Conservation (phyloP, 2,888 invertebrate species). For the Ganaspis brasiliensis region DNA sequence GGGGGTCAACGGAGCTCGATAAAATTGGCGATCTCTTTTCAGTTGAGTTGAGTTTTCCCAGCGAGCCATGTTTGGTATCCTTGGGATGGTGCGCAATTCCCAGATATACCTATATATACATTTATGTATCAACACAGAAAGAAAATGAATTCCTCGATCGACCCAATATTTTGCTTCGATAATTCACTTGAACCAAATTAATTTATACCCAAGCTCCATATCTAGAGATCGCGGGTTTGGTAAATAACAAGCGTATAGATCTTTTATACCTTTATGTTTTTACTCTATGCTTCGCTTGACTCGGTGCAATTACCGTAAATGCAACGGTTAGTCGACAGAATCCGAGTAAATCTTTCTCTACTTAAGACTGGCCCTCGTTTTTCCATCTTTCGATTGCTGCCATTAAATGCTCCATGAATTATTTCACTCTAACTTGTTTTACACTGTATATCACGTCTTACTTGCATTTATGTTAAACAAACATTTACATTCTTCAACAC, state of each 20-base stretch:
- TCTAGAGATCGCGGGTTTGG: constrained; percentile 30
- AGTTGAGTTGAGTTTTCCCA: constrained; percentile 35
- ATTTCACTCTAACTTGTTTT: constrained; percentile 23
- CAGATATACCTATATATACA: too few species aligned
- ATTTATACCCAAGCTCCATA: constrained; percentile 30
- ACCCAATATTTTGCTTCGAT: constrained; percentile 36
- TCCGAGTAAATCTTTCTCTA: constrained; percentile 55
- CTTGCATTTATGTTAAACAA: too few species aligned
- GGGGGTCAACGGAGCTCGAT: constrained; percentile 27
- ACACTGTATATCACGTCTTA: too few species aligned
- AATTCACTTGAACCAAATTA: constrained; percentile 41
- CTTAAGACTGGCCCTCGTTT: constrained; percentile 46
- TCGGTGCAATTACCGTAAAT: constrained; percentile 40
- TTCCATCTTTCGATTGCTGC: constrained; percentile 40
- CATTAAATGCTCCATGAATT: constrained; percentile 22
- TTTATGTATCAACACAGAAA: too few species aligned
- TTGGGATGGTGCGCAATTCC: neutral
- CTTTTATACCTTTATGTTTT: constrained; percentile 15
- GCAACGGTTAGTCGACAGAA: constrained; percentile 42
- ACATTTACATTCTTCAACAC: too few species aligned
- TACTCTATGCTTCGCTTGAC: constrained; percentile 12
- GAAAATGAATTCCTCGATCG: constrained; percentile 33
- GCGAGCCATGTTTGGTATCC: constrained; percentile 29
- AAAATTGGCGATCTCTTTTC: constrained; percentile 41
- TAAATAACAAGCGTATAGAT: constrained; percentile 38